Evolutionary conservation across 1,140 invertebrate genomes (phyloP).

Genomic region (Anastatus disparis): DNA sequence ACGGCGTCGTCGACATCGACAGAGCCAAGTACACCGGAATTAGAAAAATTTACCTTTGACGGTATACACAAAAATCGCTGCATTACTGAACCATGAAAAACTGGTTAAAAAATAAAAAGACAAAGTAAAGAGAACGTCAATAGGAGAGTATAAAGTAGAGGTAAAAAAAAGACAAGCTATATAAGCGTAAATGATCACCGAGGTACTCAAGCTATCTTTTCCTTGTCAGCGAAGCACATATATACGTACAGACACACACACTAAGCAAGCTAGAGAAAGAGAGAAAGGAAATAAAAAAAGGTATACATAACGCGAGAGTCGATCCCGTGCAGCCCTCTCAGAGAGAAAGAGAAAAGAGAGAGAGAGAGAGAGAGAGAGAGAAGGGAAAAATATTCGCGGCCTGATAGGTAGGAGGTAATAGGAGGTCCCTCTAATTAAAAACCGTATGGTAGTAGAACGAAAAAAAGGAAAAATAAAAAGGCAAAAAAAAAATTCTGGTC

Average conservation of each 20-base stretch:
- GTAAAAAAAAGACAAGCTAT: no score
- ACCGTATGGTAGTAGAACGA: constrained; percentile 42
- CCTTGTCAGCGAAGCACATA: background rate
- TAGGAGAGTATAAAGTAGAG: background rate
- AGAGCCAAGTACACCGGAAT: no score
- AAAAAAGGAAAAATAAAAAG: no score
- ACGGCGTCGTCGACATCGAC: background rate
- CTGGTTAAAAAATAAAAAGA: background rate
- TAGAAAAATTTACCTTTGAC: background rate
- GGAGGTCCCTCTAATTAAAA: constrained; percentile 55
- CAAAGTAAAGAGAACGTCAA: background rate
- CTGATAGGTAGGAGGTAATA: background rate
- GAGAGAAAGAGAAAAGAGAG: background rate
- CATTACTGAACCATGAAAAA: background rate
- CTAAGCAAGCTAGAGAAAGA: no score
- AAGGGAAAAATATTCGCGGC: constrained; percentile 16
- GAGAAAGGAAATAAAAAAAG: no score
- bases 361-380: no score
- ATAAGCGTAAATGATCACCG: no score
- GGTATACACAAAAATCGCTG: background rate
- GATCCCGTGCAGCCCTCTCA: no score
- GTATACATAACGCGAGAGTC: no score
- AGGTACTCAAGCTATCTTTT: background rate
- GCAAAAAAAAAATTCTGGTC: constrained; percentile 52
- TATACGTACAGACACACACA: no score